A percentile compares a stretch with the other conserved stretches of the same genome.
phyloP scores from a whole-genome alignment of 2,797 vertebrate species.

The Sardinella longiceps region DNA sequence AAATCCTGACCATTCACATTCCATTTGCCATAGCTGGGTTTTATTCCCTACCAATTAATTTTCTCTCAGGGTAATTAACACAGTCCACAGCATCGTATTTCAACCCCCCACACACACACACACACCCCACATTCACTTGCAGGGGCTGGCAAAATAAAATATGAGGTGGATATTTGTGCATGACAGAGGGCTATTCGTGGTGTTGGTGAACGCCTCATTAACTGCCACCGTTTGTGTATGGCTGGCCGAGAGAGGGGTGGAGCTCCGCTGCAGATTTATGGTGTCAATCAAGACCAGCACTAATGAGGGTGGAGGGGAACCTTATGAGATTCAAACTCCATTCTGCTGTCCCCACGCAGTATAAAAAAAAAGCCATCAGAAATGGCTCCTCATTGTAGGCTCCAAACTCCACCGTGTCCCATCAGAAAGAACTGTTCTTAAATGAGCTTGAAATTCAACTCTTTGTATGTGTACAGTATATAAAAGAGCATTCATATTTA shows the following conservation, averaged over 20 bases:
- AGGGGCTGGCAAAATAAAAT: conserved; percentile 46
- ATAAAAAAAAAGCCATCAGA: neutral
- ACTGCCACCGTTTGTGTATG: conserved; percentile 17
- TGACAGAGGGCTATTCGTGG: conserved; percentile 37
- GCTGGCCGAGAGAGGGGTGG: conserved; percentile 20
- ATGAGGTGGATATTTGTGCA: conserved; percentile 49
- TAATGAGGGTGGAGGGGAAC: conserved; percentile 29
- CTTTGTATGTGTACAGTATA: neutral
- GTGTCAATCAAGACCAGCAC: conserved; percentile 38
- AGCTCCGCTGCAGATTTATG: conserved; percentile 27
- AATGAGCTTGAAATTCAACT: too few relatives aligned
- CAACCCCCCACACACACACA: conserved; percentile 11
- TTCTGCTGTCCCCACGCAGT: neutral
- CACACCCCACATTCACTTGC: conserved; percentile 6
- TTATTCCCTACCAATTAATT: conserved; percentile 58
- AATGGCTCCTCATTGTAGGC: neutral
- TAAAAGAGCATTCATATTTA: neutral
- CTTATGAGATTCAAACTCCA: neutral
- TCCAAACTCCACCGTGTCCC: neutral
- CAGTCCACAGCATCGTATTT: conserved; percentile 55
- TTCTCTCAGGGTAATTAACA: conserved; percentile 54
- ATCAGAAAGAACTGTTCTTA: neutral
- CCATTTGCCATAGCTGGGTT: conserved; percentile 56
- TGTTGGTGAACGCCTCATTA: conserved; percentile 42
- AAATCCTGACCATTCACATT: conserved; percentile 56